Evolutionary conservation across 2,797 vertebrate genomes (phyloP), one percentile per base, ranked within the genome.

Genomic region (Coccyzus lansbergi): DNA sequence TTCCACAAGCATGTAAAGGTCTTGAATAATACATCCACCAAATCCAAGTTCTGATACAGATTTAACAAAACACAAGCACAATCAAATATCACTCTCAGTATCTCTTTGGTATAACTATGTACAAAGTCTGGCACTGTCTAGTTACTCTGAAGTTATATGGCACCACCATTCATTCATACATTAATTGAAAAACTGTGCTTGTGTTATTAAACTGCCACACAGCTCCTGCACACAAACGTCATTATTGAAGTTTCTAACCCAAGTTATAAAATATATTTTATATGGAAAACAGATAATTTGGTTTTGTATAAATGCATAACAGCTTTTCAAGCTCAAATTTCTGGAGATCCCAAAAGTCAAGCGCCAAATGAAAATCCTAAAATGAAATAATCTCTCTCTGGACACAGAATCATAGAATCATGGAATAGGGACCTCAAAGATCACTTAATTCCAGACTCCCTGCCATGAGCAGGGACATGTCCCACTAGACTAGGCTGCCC

Each of bases 1-100:
- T 63, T 81, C 49, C 31, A 49, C 62, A 81, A 28, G 81, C 9
- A 83, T 1, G 0, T 34, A 51, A 25, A 60, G 19, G 31, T 40
- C 65, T 40, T 31, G 33, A 62, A 77, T 2, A 16, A 70, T 4
- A 0, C 0, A 60, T 18, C 44, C 6, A 36, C 18, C 0, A 2
- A 62, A 33, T 12, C 38, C n/a, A 65, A 62, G 49, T 46, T 51
- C n/a, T 36, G 38, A 59, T 36, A 33, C 5, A 48, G 51, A n/a
- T 60, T 15, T 52, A 83, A 69, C 5, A 26, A 20, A 79, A 46
- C 9, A 8, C 3, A 28, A 0, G 4, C 53, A 17, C 2, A 44
- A 76, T 8, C 33, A 31, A 34, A 28, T 15, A 44, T 6, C 42
- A 55, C 17, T 21, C 25, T 49, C 59, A 7, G 16, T 60, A 36